A percentile compares a stretch with the other conserved stretches of the same genome.
These are phyloP conservation scores for Drosophila anomalata DNA, from an alignment of 2,888 invertebrate species.

Conservation along the genomic window DNA sequence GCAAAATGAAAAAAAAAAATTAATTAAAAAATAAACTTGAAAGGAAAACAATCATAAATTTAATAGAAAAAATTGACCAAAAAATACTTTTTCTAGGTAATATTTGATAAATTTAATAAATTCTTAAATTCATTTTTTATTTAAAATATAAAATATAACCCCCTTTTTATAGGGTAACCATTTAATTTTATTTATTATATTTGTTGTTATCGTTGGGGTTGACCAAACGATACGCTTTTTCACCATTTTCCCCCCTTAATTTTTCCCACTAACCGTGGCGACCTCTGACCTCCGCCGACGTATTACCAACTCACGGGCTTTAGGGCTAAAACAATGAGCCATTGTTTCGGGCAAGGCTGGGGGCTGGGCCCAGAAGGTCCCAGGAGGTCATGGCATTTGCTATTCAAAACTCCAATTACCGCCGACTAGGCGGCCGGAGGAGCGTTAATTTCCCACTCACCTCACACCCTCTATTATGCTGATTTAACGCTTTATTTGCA, in stretches of 20 bases:
- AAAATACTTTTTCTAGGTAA: no score
- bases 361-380: no score
- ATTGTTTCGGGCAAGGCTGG: conserved; percentile 1
- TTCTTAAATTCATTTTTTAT: neutral
- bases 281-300: conserved; percentile 5
- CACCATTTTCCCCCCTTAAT: neutral
- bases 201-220: conserved; percentile 18
- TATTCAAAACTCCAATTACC: conserved; percentile 75
- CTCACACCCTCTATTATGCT: conserved; percentile 38
- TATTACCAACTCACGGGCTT: neutral
- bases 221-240: neutral
- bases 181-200: conserved; percentile 25
- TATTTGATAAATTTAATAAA: neutral
- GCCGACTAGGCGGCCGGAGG: conserved; percentile 56
- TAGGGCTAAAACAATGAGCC: conserved; percentile 1
- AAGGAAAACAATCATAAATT: no score
- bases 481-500: conserved; percentile 66
- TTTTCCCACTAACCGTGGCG: neutral
- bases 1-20: no score
- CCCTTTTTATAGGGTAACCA: neutral
- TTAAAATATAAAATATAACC: neutral
- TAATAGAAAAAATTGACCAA: no score
- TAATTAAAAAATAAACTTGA: no score
- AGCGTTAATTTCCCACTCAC: conserved; percentile 45
- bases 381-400: conserved; percentile 55